Evolutionary conservation across 1,140 invertebrate genomes (phyloP).

Genomic region (Phthorimaea operculella): DNA sequence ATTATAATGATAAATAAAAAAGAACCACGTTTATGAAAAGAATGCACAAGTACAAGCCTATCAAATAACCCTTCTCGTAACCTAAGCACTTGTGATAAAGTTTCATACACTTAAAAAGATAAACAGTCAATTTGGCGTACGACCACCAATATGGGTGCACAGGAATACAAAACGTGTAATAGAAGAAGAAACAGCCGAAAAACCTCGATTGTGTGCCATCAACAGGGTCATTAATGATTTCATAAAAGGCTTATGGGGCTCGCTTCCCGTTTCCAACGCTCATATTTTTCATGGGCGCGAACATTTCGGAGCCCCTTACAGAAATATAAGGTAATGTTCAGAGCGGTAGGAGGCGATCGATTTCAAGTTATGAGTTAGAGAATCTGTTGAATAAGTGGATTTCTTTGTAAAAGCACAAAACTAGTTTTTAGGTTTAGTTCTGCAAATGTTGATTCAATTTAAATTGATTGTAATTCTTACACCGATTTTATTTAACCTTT

Average conservation of each 20-base stretch:
- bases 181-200: constrained; percentile 36
- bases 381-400: not conserved
- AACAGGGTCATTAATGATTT: constrained; percentile 54
- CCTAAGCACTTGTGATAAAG: not conserved
- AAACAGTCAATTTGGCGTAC: not conserved
- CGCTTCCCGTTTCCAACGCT: constrained; percentile 39
- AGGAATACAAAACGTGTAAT: not conserved
- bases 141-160: constrained; percentile 1
- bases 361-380: not conserved
- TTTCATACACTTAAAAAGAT: constrained; percentile 1
- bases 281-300: constrained; percentile 48
- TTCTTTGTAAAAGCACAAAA: too few species aligned
- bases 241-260: constrained; percentile 55
- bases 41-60: too few species aligned
- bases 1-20: too few species aligned
- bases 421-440: too few species aligned
- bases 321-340: constrained; percentile 1
- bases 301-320: constrained; percentile 38
- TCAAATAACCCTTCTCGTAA: not conserved
- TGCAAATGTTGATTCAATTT: too few species aligned
- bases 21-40: too few species aligned
- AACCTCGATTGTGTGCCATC: constrained; percentile 29
- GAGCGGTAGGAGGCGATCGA: constrained; percentile 3
- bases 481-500: too few species aligned
- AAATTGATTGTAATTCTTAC: too few species aligned